phyloP scores from a whole-genome alignment of 2,888 invertebrate species.

The Cryptus armator region DNA sequence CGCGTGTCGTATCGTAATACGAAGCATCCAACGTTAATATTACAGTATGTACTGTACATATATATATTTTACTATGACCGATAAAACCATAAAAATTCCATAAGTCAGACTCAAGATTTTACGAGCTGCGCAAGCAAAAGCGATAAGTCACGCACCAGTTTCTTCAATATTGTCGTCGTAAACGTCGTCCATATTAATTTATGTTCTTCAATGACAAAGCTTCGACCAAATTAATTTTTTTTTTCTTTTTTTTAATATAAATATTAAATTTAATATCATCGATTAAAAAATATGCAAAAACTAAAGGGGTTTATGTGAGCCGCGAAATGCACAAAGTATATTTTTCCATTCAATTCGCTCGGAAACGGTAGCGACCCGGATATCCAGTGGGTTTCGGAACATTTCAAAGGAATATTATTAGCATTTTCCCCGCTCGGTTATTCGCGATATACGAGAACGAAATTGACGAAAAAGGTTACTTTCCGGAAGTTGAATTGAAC shows the following conservation, averaged over 20 bases:
- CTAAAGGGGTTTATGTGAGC: background rate
- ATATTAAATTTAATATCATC: background rate
- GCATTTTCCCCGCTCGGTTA: conserved; percentile 33
- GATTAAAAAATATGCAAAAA: background rate
- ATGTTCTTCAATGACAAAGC: background rate
- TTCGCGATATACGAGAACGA: background rate
- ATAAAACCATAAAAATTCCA: conserved; percentile 38
- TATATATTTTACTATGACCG: background rate
- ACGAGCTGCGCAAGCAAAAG: conserved; percentile 5
- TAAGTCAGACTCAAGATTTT: conserved; percentile 40
- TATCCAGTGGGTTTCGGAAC: conserved; percentile 7
- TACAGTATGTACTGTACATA: too few relatives aligned
- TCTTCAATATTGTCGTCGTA: conserved; percentile 17
- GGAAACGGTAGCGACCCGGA: background rate
- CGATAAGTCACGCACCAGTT: conserved; percentile 9
- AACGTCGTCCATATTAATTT: background rate
- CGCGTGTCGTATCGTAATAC: conserved; percentile 7
- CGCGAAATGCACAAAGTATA: background rate
- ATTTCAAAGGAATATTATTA: conserved; percentile 54
- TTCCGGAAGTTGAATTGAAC: conserved; percentile 41
- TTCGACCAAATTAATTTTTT: background rate
- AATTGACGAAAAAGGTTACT: conserved; percentile 57
- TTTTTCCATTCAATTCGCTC: background rate
- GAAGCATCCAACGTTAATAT: background rate
- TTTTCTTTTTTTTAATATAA: background rate